phyloP scores from a whole-genome alignment of 2,113 vertebrate genomes.

The Terrapene triunguis region DNA sequence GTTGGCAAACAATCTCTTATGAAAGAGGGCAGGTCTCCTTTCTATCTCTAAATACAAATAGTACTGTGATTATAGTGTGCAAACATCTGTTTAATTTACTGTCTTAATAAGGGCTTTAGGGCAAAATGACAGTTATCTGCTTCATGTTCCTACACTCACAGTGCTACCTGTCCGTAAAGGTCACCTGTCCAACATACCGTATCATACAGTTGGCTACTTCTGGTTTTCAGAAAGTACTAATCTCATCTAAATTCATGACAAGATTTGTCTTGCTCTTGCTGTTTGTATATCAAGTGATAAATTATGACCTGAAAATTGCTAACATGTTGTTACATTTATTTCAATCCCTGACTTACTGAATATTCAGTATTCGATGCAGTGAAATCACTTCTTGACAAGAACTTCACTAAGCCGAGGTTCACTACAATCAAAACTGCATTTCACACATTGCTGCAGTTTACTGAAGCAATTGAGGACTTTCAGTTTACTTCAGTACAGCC shows the following conservation, averaged over 20 bases:
- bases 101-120: constrained; percentile 25
- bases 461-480: not conserved
- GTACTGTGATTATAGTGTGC: accelerated
- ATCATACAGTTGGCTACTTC: accelerated
- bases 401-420: not conserved
- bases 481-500: not conserved
- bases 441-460: not conserved
- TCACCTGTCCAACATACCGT: accelerated
- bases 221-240: not conserved
- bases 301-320: not conserved
- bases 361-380: accelerated
- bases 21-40: not conserved
- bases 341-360: not conserved
- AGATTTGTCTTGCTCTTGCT: not conserved
- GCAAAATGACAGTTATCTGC: not conserved
- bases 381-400: not conserved
- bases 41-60: constrained; percentile 32
- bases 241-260: not conserved
- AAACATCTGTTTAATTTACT: not conserved
- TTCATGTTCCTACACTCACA: not conserved
- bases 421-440: not conserved
- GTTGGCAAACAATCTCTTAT: constrained; percentile 41
- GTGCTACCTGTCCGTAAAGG: not conserved
- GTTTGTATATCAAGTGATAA: not conserved
- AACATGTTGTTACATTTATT: not conserved